Base-by-base conservation (phyloP, 2,888 invertebrate genomes). In the Ochropacha duplaris region DNA sequence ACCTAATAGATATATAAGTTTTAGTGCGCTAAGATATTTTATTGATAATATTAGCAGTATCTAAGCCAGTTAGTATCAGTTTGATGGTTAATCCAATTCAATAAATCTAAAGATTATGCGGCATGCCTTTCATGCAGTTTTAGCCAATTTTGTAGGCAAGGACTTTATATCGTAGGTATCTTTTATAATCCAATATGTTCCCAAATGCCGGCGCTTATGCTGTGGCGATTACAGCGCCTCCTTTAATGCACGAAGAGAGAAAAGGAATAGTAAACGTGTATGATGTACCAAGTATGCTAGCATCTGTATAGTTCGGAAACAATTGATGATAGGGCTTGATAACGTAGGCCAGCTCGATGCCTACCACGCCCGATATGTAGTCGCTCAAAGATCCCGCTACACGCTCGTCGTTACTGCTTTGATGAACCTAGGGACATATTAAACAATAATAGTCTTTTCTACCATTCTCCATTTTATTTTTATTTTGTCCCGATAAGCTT, bases 341-440 rank as follows among this genome's bases (percentile, higher is more conserved):
- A 28, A 90, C 76, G 60, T 80, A 92, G 11, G 90, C 90, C n/a
- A 92, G 78, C 34, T 91, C 90, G 0, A 86, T 81, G 26, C 92
- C 92, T 22, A 88, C 85, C 6, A 92, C 92, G 6, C 92, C 92
- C 4, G 83, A 71, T 19, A 89, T 61, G 64, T 90, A 92, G 73
- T 92, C 92, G 49, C 80, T 83, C 19, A 92, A 60, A 0, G 90
- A 81, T 14, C 92, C 92, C 0, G 92, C 92, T 5, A 90, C 88
- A 1, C 81, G 79, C 19, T 71, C 83, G 57, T 90, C 88, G 50
- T 61, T 82, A 66, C 92, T 92, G 66, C 90, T 83, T 71, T 92
- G 92, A 52, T 92, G 92, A 2, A 92, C 92, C 92, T 92, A 64
- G 31, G 12, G 14, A 51, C 59, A 57, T 44, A 12, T 22, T 22